Base-by-base conservation (phyloP, 2,113 vertebrate genomes). In the Gnathonemus longibarbis region DNA sequence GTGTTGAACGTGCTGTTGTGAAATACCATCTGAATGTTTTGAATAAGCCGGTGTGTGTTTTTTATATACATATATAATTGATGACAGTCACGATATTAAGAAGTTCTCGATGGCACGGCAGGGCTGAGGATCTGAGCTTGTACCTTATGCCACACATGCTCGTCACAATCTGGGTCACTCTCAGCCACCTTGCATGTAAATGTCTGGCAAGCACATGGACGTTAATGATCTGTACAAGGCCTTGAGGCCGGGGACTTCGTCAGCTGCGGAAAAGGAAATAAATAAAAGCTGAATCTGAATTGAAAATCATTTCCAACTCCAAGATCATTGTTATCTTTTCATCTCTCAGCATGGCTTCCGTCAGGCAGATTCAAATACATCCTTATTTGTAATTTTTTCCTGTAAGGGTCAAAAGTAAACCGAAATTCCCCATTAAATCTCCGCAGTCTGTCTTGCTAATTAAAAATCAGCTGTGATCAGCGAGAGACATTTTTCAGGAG, bases 301-400 rank as follows among this genome's bases (percentile, higher is more conserved):
- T 84, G 42, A 48, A 70, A 90, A 70, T 58, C 35, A 19, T 83
- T 39, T 21, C 50, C 13, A 56, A 46, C 74, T 45, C 88, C 46
- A 88, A 88, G 89, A 87, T 53, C 52, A 46, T 88, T 84, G 62
- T 89, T 31, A 88, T 52, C 85, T 52, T 52, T 77, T 90, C 45
- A 87, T 90, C 84, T 50, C 46, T 74, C 74, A 46, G 66, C 46
- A 53, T 27, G 9, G 62, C 85, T 31, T 77, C 80, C 35, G 45
- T 87, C 52, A 87, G 84, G 52, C 27, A 50, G 84, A 74, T 84
- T 77, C 39, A 90, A 88, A 90, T 77, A 62, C 89, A 90, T 31
- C 74, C 74, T 42, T 70, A 24, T 80, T 70, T 62, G 53, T 56
- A 83, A 52, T 74, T 88, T 66, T 90, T 66, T 70, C 80, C 88